Evolutionary conservation across 2,113 vertebrate species (phyloP).

Genomic region (Neodon shergylaensis): DNA sequence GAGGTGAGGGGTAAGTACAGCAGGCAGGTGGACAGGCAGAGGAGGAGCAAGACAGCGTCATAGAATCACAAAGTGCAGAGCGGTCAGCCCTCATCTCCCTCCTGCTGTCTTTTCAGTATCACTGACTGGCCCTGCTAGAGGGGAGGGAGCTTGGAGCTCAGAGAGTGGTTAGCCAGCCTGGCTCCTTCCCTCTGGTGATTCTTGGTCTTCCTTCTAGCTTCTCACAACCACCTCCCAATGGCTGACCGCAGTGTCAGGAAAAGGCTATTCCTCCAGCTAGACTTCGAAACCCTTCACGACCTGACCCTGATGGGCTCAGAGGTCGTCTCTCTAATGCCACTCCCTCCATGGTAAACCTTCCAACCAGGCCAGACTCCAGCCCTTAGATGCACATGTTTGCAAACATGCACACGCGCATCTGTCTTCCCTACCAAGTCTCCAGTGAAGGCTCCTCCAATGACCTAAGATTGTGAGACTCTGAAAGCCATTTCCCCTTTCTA

Average conservation of each 20-base stretch:
- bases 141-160: neutral
- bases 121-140: neutral
- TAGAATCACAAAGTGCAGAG: constrained; percentile 74
- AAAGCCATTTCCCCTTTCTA: neutral
- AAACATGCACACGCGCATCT: neutral
- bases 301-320: neutral
- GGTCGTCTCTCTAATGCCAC: neutral
- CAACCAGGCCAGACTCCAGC: neutral
- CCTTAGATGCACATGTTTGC: neutral
- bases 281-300: neutral
- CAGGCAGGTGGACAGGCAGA: neutral
- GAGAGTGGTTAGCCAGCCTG: neutral
- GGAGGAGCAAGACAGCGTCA: constrained; percentile 53
- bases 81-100: constrained; percentile 50
- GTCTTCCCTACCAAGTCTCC: neutral
- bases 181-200: neutral
- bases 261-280: constrained; percentile 17
- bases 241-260: neutral
- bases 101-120: neutral
- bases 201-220: neutral
- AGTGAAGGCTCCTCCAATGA: neutral
- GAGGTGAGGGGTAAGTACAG: neutral
- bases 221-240: neutral
- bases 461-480: neutral
- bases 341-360: neutral